Evolutionary conservation across 2,888 invertebrate genomes (phyloP).

Genomic region (Nebria salina): DNA sequence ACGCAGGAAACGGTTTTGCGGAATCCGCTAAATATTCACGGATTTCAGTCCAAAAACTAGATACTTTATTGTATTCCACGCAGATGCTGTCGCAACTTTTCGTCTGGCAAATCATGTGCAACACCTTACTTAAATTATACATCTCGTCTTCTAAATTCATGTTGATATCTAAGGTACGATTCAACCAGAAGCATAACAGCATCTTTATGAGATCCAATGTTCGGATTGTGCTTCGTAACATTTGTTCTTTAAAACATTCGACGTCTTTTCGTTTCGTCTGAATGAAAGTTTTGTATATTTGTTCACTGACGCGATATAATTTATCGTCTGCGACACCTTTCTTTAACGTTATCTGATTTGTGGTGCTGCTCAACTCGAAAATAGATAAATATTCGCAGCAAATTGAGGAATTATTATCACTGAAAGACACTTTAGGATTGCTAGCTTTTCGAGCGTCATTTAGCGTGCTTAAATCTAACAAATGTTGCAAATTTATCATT

Average conservation of each 20-base stretch:
- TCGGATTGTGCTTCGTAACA: constrained; percentile 63
- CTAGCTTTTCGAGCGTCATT: constrained; percentile 58
- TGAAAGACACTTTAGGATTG: constrained; percentile 68
- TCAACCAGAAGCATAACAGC: constrained; percentile 77
- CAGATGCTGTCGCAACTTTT: constrained; percentile 68
- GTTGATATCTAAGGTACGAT: constrained; percentile 66
- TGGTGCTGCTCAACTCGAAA: constrained; percentile 61
- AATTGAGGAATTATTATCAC: constrained; percentile 63
- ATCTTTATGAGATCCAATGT: constrained; percentile 76
- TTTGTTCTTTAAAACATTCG: constrained; percentile 52
- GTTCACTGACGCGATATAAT: constrained; percentile 60
- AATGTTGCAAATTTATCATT: constrained; percentile 71
- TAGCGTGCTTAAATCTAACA: constrained; percentile 68
- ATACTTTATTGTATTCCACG: constrained; percentile 75
- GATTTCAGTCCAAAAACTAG: constrained; percentile 85
- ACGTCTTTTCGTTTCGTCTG: constrained; percentile 51
- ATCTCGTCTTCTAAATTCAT: constrained; percentile 68
- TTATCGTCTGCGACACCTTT: constrained; percentile 59
- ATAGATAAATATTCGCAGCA: constrained; percentile 68
- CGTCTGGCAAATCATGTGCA: constrained; percentile 73
- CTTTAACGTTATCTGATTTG: constrained; percentile 59
- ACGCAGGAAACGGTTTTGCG: constrained; percentile 77
- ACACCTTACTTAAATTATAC: constrained; percentile 72
- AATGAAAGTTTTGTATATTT: constrained; percentile 57
- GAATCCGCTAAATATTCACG: constrained; percentile 78